Evolutionary conservation across 2,113 vertebrate species (phyloP).

Genomic region (Ptychochromis oligacanthus): DNA sequence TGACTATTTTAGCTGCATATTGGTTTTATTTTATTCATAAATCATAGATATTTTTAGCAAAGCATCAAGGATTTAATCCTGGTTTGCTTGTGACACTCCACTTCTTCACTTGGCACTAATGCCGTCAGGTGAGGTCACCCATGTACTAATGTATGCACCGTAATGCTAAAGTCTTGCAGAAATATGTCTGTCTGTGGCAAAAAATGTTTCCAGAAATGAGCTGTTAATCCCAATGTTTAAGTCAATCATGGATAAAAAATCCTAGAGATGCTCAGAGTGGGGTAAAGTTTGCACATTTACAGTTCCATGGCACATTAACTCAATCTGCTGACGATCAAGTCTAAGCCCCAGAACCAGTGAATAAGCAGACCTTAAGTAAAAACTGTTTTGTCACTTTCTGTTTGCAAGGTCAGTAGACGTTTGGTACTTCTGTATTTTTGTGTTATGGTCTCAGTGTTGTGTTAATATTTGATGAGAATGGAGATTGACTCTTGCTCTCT

Average conservation of each 20-base stretch:
- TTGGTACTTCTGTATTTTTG: neutral
- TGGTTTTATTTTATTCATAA: slow-evolving; percentile 17
- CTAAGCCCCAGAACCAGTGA: neutral
- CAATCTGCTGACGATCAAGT: neutral
- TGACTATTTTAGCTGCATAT: slow-evolving; percentile 10
- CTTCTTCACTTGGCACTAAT: neutral
- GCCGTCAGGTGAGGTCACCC: neutral
- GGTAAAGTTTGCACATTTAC: neutral
- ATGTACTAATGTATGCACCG: neutral
- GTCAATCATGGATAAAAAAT: neutral
- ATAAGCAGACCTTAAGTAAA: neutral
- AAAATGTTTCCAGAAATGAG: neutral
- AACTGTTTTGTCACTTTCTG: neutral
- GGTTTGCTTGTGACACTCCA: neutral
- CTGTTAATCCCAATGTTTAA: neutral
- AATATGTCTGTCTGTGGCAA: neutral
- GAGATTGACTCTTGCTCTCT: neutral
- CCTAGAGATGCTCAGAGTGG: neutral
- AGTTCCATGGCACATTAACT: neutral
- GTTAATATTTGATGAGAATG: neutral
- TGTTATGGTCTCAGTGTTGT: neutral
- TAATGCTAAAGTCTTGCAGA: neutral
- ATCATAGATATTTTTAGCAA: slow-evolving; percentile 21
- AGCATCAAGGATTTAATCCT: neutral
- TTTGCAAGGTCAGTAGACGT: neutral